Conservation (phyloP, 2,113 vertebrate genomes). For the Epinephelus cyanopodus region DNA sequence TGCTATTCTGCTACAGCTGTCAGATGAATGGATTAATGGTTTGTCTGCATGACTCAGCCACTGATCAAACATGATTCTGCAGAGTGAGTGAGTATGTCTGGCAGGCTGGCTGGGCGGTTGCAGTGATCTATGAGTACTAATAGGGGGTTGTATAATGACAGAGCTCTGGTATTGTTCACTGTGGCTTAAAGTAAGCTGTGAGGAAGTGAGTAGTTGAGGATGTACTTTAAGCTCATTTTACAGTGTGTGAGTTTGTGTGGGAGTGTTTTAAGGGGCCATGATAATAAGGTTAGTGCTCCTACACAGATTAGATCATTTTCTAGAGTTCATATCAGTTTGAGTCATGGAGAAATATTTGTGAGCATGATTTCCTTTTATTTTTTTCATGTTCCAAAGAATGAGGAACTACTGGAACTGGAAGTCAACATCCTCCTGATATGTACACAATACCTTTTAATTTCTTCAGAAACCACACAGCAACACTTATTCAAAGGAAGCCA, state of each 20-base stretch:
- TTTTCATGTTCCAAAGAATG: background rate
- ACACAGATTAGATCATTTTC: conserved; percentile 10
- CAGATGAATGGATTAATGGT: conserved; percentile 35
- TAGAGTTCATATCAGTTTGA: background rate
- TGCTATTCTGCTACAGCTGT: conserved; percentile 20
- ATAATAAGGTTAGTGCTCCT: conserved; percentile 53
- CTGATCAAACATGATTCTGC: conserved; percentile 31
- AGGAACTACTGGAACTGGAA: background rate
- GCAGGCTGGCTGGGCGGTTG: conserved; percentile 14
- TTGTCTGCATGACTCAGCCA: conserved; percentile 29
- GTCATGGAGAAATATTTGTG: background rate
- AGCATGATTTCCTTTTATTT: background rate
- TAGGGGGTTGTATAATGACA: conserved; percentile 51
- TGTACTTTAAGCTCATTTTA: conserved; percentile 1
- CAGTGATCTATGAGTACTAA: conserved; percentile 38
- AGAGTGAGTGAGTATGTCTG: background rate
- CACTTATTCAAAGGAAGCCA: background rate
- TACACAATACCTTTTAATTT: background rate
- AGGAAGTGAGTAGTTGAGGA: background rate
- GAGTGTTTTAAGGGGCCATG: conserved; percentile 27
- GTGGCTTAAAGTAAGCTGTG: conserved; percentile 12
- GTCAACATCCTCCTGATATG: background rate
- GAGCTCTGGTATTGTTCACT: conserved; percentile 26
- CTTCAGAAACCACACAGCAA: background rate
- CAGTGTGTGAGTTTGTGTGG: background rate